These are phyloP conservation scores for Drosophila melanosoma DNA, from an alignment of 2,888 invertebrate genomes.

Conservation along the genomic window DNA sequence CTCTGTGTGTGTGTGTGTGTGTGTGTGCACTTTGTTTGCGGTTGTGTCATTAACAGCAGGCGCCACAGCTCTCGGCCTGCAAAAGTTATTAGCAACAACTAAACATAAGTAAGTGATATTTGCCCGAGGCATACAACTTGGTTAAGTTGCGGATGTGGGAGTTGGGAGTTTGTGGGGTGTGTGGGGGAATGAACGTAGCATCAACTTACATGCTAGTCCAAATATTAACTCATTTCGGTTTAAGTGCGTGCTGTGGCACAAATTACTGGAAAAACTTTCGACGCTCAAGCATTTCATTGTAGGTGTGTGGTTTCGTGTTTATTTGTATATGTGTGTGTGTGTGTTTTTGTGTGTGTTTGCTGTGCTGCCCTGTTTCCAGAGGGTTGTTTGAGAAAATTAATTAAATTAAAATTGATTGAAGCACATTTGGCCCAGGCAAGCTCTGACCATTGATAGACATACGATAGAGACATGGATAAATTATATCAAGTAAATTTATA, in stretches of 20 bases:
- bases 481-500: conserved; percentile 37
- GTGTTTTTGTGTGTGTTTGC: conserved; percentile 31
- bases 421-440: conserved; percentile 57
- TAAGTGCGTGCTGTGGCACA: conserved; percentile 57
- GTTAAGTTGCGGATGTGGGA: conserved; percentile 33
- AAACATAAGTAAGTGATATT: conserved; percentile 80
- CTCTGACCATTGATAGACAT: conserved; percentile 25
- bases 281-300: conserved; percentile 52
- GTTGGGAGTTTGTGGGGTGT: neutral
- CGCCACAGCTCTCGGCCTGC: conserved; percentile 68
- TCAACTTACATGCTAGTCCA: conserved; percentile 63
- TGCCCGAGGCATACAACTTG: conserved; percentile 65
- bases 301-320: conserved; percentile 36
- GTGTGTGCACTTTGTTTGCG: conserved; percentile 79
- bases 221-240: conserved; percentile 77
- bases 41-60: conserved; percentile 82
- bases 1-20: conserved; percentile 21
- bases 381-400: conserved; percentile 60
- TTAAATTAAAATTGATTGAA: conserved; percentile 74
- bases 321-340: conserved; percentile 16
- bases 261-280: conserved; percentile 68
- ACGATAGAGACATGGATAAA: conserved; percentile 27
- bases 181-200: conserved; percentile 15
- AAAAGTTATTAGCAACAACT: conserved; percentile 79
- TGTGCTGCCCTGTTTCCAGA: conserved; percentile 23